phyloP scores from a whole-genome alignment of 1,140 invertebrate species.

The Leptinotarsa texana region DNA sequence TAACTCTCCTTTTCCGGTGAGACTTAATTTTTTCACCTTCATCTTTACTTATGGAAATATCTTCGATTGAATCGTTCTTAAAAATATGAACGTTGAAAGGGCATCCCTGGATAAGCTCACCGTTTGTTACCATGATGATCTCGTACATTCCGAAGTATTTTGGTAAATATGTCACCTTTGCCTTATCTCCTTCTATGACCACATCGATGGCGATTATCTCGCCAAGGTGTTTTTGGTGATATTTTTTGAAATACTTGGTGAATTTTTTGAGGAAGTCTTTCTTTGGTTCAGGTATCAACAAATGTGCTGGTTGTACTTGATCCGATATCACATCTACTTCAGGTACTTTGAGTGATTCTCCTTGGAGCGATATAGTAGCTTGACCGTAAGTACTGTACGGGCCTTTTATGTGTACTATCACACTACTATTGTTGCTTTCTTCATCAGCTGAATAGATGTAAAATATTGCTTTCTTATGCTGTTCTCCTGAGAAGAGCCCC shows the following conservation, averaged over 20 bases:
- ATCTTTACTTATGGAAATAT: constrained; percentile 30
- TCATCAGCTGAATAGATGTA: constrained; percentile 44
- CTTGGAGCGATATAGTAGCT: constrained; percentile 29
- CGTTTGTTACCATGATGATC: constrained; percentile 44
- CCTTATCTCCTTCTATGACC: constrained; percentile 44
- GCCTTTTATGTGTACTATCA: constrained; percentile 44
- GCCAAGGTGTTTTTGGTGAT: background rate
- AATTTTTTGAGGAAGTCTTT: background rate
- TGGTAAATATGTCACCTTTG: constrained; percentile 46
- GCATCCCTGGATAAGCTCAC: constrained; percentile 45
- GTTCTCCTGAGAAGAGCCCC: constrained; percentile 60
- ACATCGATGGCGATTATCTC: constrained; percentile 43
- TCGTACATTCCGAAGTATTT: constrained; percentile 49
- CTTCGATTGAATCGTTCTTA: constrained; percentile 33
- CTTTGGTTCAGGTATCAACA: background rate
- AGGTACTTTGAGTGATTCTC: constrained; percentile 26
- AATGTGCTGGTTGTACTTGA: background rate
- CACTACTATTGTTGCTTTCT: constrained; percentile 29
- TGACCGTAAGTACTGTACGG: constrained; percentile 43
- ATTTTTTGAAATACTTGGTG: background rate
- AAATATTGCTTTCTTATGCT: constrained; percentile 55
- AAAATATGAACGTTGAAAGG: constrained; percentile 47
- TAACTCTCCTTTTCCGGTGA: constrained; percentile 25
- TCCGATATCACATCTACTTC: background rate
- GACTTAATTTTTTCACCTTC: constrained; percentile 19